A percentile compares a stretch with the other conserved stretches of the same genome.
phyloP scores from a whole-genome alignment of 2,113 vertebrate species.

The Cyphomyrus plagiostoma region DNA sequence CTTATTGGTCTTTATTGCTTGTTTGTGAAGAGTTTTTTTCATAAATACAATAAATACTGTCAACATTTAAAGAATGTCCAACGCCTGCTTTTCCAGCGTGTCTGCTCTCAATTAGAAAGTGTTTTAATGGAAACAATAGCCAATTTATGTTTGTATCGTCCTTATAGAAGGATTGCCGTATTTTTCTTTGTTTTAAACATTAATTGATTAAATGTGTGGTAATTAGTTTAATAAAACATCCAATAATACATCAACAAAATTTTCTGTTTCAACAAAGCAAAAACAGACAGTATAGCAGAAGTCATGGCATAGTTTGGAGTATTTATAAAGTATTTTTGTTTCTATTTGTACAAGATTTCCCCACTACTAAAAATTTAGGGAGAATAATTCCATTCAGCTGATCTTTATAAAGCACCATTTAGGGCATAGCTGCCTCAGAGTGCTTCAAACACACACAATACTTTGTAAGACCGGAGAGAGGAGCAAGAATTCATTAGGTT shows the following conservation, averaged over 20 bases:
- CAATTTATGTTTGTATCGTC: neutral
- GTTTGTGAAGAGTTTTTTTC: neutral
- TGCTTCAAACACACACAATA: neutral
- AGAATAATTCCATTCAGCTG: neutral
- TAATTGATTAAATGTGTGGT: neutral
- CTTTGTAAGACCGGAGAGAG: too few species aligned
- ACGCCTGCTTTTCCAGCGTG: neutral
- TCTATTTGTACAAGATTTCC: neutral
- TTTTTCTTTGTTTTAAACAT: neutral
- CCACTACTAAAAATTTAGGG: neutral
- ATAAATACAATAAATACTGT: neutral
- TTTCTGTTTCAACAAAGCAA: neutral
- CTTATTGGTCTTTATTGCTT: neutral
- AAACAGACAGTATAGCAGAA: neutral
- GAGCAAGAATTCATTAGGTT: too few species aligned
- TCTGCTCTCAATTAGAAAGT: neutral
- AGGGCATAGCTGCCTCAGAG: neutral
- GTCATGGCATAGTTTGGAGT: neutral
- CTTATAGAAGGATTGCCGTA: neutral
- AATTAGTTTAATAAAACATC: neutral
- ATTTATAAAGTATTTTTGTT: neutral
- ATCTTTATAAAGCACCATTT: neutral
- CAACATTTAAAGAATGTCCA: neutral
- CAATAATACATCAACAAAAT: neutral
- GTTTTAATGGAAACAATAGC: neutral